phyloP scores from a whole-genome alignment of 2,113 vertebrate species.

The Macroglossus sobrinus region DNA sequence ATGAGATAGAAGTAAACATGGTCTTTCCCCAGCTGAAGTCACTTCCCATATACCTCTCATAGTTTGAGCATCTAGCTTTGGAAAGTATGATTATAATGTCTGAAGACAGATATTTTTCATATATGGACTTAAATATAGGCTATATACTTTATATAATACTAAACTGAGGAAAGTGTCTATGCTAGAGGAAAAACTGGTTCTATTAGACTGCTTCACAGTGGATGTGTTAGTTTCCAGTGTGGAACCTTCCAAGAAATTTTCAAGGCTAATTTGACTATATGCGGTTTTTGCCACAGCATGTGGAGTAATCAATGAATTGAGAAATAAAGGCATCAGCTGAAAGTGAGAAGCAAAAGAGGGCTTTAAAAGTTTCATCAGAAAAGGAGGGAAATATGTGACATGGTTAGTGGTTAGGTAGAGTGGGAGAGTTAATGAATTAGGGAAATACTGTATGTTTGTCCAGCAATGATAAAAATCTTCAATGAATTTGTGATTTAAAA shows the following conservation, averaged over 20 bases:
- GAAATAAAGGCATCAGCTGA: background rate
- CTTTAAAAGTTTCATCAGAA: background rate
- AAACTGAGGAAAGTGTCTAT: conserved; percentile 9
- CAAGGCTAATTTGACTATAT: background rate
- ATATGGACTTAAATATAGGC: background rate
- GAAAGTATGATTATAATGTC: background rate
- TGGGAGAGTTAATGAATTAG: background rate
- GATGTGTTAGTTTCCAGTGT: background rate
- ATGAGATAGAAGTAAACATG: background rate
- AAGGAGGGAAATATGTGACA: background rate
- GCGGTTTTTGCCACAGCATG: background rate
- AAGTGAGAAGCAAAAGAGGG: background rate
- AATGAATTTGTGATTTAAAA: background rate
- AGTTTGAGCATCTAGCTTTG: background rate
- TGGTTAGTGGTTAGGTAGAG: background rate
- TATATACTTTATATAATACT: background rate
- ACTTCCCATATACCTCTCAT: background rate
- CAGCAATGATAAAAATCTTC: background rate
- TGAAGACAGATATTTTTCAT: background rate
- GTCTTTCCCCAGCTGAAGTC: background rate
- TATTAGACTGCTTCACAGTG: background rate
- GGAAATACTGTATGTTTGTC: background rate
- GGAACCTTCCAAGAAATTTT: background rate
- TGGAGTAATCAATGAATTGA: background rate
- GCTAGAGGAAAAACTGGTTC: background rate